phyloP scores from a whole-genome alignment of 2,113 vertebrate genomes.

The Bujurquina vittata region DNA sequence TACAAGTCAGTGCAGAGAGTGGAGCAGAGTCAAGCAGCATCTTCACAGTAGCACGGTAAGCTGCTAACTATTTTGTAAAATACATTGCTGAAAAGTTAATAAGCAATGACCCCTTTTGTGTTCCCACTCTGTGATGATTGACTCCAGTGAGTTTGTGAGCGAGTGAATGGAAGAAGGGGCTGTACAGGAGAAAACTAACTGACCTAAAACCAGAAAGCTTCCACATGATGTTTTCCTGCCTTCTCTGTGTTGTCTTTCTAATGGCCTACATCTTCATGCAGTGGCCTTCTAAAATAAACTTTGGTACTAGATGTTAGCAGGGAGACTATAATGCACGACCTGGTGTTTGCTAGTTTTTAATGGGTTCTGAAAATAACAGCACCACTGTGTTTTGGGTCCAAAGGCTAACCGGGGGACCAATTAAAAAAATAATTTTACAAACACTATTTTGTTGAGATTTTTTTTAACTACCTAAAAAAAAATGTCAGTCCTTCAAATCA shows the following conservation, averaged over 20 bases:
- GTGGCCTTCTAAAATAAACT: constrained; percentile 48
- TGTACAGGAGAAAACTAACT: constrained; percentile 45
- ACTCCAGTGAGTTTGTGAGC: constrained; percentile 6
- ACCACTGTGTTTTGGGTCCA: background rate
- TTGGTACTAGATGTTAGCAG: constrained; percentile 43
- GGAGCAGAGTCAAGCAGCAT: background rate
- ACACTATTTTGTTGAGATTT: background rate
- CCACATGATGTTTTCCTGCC: constrained; percentile 28
- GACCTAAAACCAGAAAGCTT: constrained; percentile 45
- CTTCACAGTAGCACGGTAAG: background rate
- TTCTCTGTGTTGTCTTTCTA: constrained; percentile 42
- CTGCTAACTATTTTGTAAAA: constrained; percentile 9
- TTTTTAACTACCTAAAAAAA: background rate
- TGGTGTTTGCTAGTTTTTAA: constrained; percentile 11
- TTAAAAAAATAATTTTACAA: background rate
- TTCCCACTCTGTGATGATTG: constrained; percentile 2
- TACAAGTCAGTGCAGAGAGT: background rate
- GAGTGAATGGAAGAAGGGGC: constrained; percentile 5
- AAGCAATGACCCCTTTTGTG: constrained; percentile 6
- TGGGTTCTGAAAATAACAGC: constrained; percentile 8
- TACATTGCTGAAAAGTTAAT: background rate
- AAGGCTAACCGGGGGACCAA: background rate
- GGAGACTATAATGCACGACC: constrained; percentile 12
- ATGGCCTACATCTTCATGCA: constrained; percentile 55
- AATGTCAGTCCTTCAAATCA: constrained; percentile 16